Evolutionary conservation across 1,140 invertebrate species (phyloP), one percentile per base, ranked within the genome.

Genomic region (Lucilia sericata): DNA sequence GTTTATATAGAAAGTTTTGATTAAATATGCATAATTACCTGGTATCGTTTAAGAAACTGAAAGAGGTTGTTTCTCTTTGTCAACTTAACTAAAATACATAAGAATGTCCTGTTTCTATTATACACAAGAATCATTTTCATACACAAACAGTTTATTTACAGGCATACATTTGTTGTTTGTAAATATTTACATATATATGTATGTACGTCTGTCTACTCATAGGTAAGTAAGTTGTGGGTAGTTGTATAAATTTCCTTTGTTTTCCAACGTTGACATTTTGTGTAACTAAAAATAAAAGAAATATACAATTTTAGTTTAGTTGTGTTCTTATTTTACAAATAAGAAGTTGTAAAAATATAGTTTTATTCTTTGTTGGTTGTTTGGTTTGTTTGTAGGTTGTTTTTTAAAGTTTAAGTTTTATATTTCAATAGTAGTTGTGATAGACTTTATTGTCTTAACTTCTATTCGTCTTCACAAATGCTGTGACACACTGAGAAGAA

Each of bases 1-100:
- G 36, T 5, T 49, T 2, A 12, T 78, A 13, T 25, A 80, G 36
- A 80, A 82, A 82, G 60, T 82, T 82, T 82, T 82, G 81, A 82
- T 82, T 82, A 82, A 82, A 82, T 82, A 82, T 82, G 81, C 81
- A 82, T 82, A 82, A 82, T 82, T 82, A 82, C 81, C 81, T 82
- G 76, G 76, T 80, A 42, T 49, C 76, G 76, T 80, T 80, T 80
- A 70, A 80, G 75, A 78, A 78, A 49, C 8, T 51, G 76, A 80
- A 80, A 49, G n/a, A 70, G 65, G 65, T 70, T 60, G 55, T 60
- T 60, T 70, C 65, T 70, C 65, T 70, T 70, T 70, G 65, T 70
- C n/a, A 70, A 70, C 65, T 25, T 10, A 70, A 70, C n/a, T 21
- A 25, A 70, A 30, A n/a, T n/a, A 19, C 60, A 70, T 70, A 25